phyloP scores from a whole-genome alignment of 2,113 vertebrate species.

The Accipiter cooperii region DNA sequence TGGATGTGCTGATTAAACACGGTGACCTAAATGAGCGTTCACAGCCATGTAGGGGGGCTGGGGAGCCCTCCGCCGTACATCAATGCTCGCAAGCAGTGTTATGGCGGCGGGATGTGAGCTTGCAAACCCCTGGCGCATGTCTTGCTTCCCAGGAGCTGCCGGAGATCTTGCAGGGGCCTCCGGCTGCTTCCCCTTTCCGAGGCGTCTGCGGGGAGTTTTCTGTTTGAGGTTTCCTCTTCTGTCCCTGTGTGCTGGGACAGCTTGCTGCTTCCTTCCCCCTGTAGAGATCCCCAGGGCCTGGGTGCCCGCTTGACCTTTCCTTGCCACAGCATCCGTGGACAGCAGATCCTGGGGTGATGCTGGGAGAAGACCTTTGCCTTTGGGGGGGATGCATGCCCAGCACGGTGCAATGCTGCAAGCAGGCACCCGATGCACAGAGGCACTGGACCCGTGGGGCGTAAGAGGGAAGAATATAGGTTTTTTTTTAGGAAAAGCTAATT shows the following conservation, averaged over 20 bases:
- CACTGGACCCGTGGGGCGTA: accelerated
- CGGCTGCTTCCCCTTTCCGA: neutral
- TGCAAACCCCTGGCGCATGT: accelerated
- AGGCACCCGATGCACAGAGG: neutral
- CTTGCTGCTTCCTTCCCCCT: neutral
- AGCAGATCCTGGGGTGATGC: neutral
- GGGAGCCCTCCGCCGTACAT: accelerated
- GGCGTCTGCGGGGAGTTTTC: neutral
- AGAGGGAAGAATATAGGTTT: accelerated
- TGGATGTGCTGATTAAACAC: neutral
- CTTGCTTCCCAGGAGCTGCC: neutral
- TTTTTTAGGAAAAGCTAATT: neutral
- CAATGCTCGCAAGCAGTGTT: neutral
- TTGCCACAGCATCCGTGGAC: accelerated
- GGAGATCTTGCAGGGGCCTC: neutral
- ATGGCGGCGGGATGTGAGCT: neutral
- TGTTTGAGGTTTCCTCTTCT: neutral
- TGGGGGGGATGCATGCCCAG: accelerated
- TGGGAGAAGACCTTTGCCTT: neutral
- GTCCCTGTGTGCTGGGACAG: neutral
- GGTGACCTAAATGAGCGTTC: neutral
- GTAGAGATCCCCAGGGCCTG: neutral
- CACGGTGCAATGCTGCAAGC: neutral
- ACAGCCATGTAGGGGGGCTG: neutral
- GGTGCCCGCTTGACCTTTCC: neutral